Evolutionary conservation across 2,888 invertebrate species (phyloP).

Genomic region (Sepioteuthis lessoniana): DNA sequence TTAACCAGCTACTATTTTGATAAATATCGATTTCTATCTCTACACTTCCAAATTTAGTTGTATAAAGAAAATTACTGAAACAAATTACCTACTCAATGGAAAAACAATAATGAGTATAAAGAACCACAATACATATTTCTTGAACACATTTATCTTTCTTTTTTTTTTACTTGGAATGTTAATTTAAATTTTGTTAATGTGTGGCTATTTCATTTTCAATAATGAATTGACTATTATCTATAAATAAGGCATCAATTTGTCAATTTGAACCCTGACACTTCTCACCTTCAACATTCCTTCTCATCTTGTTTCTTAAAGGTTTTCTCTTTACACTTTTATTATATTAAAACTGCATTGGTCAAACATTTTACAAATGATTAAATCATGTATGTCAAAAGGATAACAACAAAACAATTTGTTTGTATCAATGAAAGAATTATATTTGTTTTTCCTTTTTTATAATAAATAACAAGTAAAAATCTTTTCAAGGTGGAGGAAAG

Average conservation of each 20-base stretch:
- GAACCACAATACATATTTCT: too few relatives aligned
- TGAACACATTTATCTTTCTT: too few relatives aligned
- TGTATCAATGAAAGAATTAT: background rate
- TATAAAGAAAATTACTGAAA: background rate
- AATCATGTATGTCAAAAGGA: background rate
- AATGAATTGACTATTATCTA: background rate
- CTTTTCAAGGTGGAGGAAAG: background rate
- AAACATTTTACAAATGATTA: constrained; percentile 10
- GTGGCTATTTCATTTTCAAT: too few relatives aligned
- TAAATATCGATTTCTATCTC: background rate
- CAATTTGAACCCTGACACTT: background rate
- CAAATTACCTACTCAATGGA: background rate
- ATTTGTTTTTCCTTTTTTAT: background rate
- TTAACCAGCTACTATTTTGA: background rate
- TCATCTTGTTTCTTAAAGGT: too few relatives aligned
- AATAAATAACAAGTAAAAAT: background rate
- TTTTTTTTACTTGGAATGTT: too few relatives aligned
- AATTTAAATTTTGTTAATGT: too few relatives aligned
- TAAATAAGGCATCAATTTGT: constrained; percentile 23
- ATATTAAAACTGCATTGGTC: constrained; percentile 12
- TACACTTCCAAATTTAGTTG: too few relatives aligned
- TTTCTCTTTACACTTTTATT: constrained; percentile 3
- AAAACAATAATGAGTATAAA: background rate
- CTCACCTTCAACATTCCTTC: background rate
- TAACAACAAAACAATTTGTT: background rate